Conservation (phyloP, 2,113 vertebrate species). For the Neogobius melanostomus region DNA sequence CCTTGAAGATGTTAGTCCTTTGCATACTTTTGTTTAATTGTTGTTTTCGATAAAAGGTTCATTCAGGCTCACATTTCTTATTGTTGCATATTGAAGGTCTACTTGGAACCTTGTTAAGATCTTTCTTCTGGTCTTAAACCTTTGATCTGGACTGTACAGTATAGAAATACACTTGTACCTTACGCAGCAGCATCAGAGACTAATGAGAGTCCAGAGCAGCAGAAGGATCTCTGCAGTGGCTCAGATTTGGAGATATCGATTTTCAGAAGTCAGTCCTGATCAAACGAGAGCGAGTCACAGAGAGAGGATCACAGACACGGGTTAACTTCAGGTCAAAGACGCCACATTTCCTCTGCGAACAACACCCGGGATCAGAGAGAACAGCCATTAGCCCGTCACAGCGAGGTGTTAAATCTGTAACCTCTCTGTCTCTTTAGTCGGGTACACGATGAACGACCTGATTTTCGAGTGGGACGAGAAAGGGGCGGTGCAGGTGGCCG, state of each 20-base stretch:
- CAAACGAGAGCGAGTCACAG: constrained; percentile 39
- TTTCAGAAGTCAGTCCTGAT: constrained; percentile 17
- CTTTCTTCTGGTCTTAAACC: too few species aligned
- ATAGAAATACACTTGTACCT: too few species aligned
- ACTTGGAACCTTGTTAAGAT: too few species aligned
- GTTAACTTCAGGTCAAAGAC: not conserved
- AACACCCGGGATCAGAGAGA: not conserved
- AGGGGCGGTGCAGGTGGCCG: constrained; percentile 94
- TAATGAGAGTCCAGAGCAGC: not conserved
- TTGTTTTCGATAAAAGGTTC: too few species aligned
- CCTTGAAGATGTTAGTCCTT: too few species aligned
- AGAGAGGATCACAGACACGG: not conserved
- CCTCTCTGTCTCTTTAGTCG: constrained; percentile 77
- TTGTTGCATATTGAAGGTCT: too few species aligned
- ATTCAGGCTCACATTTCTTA: too few species aligned
- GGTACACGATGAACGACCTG: constrained; percentile 98
- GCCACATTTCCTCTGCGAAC: not conserved
- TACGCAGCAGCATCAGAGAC: too few species aligned
- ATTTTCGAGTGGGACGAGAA: constrained; percentile 99
- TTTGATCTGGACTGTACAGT: too few species aligned
- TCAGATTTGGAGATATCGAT: constrained; percentile 32
- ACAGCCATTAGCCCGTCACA: too few species aligned
- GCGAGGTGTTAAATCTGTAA: not conserved
- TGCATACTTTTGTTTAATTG: too few species aligned
- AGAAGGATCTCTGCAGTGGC: not conserved